phyloP scores from a whole-genome alignment of 2,797 vertebrate species.

The Calcarius lapponicus region DNA sequence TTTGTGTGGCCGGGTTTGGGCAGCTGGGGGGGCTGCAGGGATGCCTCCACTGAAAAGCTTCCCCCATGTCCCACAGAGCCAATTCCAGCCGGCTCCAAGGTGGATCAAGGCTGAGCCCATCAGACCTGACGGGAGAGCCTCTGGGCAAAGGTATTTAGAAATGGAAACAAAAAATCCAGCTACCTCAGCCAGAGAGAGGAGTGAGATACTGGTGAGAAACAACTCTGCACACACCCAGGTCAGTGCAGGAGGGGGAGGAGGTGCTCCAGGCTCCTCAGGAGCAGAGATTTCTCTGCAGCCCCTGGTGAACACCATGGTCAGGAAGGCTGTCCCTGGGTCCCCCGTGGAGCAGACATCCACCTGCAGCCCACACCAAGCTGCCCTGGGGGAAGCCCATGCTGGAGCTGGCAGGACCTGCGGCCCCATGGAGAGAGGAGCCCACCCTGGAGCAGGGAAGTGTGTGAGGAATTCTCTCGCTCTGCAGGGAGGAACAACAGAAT shows the following conservation, averaged over 20 bases:
- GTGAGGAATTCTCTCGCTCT: neutral
- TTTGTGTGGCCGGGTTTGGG: neutral
- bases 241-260: neutral
- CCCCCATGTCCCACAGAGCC: neutral
- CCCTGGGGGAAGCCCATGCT: neutral
- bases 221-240: neutral
- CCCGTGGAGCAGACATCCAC: neutral
- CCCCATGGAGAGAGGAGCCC: neutral
- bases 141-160: neutral
- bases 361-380: neutral
- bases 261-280: neutral
- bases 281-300: neutral
- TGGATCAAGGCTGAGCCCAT: neutral
- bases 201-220: neutral
- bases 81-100: neutral
- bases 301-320: accelerated
- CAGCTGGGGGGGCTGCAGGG: neutral
- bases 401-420: neutral
- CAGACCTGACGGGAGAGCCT: accelerated
- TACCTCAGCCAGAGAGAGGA: neutral
- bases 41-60: neutral
- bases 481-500: neutral
- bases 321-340: neutral
- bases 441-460: neutral
- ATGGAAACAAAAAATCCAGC: neutral